Evolutionary conservation across 2,888 invertebrate genomes (phyloP).

Genomic region (Acleris emargana): DNA sequence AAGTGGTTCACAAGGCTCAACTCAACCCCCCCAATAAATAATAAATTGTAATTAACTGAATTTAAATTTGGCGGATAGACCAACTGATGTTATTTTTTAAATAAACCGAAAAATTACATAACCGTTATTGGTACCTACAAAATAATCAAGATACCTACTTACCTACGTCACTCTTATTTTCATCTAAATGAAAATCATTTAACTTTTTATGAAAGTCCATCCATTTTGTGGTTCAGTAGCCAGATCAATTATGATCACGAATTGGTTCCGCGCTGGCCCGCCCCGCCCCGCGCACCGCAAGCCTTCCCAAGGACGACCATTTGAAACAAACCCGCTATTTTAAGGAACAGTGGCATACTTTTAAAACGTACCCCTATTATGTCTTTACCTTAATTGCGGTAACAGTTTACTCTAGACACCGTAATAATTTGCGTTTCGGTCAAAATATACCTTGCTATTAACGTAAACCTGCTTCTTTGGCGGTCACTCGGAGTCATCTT

Average conservation of each 20-base stretch:
- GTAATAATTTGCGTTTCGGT: conserved; percentile 44
- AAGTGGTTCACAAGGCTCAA: no score
- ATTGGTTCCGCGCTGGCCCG: conserved; percentile 1
- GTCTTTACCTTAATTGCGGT: conserved; percentile 45
- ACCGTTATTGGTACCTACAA: no score
- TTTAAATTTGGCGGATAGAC: no score
- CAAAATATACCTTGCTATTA: conserved; percentile 48
- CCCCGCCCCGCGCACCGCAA: conserved; percentile 19
- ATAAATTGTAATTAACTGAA: no score
- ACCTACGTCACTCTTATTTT: no score
- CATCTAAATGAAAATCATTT: no score
- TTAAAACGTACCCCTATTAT: conserved; percentile 33
- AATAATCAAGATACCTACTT: no score
- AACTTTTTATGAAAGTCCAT: not conserved
- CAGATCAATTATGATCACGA: not conserved
- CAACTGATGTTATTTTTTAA: no score
- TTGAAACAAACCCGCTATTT: conserved; percentile 29
- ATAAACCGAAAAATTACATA: no score
- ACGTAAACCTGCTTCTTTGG: conserved; percentile 51
- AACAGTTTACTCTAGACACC: conserved; percentile 42
- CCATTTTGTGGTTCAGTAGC: not conserved
- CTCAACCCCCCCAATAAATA: no score
- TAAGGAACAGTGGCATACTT: conserved; percentile 37
- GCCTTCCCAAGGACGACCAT: conserved; percentile 32
- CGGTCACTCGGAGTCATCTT: conserved; percentile 48